Conservation (phyloP, 2,797 vertebrate species). For the Arremon brunneinucha region DNA sequence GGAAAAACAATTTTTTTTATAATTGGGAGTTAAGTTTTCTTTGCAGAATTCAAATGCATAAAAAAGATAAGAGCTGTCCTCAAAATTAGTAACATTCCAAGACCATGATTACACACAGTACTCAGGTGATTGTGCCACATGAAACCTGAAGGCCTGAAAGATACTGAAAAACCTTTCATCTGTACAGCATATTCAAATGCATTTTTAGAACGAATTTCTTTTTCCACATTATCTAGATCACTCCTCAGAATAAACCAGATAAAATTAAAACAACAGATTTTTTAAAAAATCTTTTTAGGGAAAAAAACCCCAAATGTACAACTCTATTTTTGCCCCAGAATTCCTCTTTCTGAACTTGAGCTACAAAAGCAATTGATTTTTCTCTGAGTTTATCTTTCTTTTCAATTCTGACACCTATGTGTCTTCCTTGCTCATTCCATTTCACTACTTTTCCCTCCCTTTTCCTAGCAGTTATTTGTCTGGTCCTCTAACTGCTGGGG, state of each 20-base stretch:
- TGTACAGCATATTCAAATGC: not conserved
- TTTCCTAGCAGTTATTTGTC: not conserved
- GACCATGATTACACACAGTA: not conserved
- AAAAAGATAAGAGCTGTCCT: not conserved
- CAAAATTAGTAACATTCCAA: not conserved
- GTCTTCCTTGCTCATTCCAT: not conserved
- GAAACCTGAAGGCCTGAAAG: not conserved
- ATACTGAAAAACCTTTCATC: not conserved
- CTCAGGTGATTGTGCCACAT: not conserved
- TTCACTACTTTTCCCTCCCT: not conserved
- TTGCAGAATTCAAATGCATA: not conserved
- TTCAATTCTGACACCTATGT: not conserved
- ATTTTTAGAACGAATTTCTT: not conserved
- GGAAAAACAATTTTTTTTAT: not conserved
- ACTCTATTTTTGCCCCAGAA: not conserved
- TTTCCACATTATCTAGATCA: not conserved
- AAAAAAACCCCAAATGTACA: fast-evolving
- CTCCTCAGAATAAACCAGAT: not conserved
- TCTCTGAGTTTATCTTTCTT: not conserved
- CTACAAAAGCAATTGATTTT: not conserved
- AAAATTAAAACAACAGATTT: not conserved
- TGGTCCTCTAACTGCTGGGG: not conserved
- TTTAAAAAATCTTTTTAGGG: fast-evolving
- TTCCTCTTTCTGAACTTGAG: not conserved
- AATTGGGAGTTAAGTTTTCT: not conserved